Evolutionary conservation across 2,113 vertebrate genomes (phyloP).

Genomic region (Notarius quadriscutis): DNA sequence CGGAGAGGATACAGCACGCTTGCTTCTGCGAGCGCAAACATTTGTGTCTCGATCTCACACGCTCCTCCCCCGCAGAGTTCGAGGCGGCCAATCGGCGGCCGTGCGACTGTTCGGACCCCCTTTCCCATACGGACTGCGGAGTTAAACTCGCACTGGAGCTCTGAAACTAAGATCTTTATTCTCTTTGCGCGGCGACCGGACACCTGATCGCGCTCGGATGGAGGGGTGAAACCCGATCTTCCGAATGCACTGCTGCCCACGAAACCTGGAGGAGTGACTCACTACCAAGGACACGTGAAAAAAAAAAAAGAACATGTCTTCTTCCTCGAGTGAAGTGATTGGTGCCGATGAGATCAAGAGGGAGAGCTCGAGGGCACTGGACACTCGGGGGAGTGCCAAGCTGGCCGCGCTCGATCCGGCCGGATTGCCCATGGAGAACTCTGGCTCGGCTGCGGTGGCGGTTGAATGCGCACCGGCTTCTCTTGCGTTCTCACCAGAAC

Average conservation of each 20-base stretch:
- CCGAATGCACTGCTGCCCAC: slow-evolving; percentile 71
- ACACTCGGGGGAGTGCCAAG: slow-evolving; percentile 77
- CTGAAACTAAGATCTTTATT: slow-evolving; percentile 53
- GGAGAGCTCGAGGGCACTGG: slow-evolving; percentile 87
- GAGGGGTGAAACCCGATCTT: slow-evolving; percentile 96
- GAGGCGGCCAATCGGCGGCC: slow-evolving; percentile 54
- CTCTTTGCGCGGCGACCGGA: slow-evolving; percentile 78
- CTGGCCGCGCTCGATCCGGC: slow-evolving; percentile 78
- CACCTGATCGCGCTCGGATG: slow-evolving; percentile 92
- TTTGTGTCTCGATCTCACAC: slow-evolving; percentile 46
- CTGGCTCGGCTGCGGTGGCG: slow-evolving; percentile 13
- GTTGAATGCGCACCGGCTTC: slow-evolving; percentile 80
- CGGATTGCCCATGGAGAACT: slow-evolving; percentile 85
- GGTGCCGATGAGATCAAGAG: slow-evolving; percentile 92
- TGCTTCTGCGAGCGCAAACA: slow-evolving; percentile 51
- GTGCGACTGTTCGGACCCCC: slow-evolving; percentile 47
- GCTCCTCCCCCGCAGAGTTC: slow-evolving; percentile 49
- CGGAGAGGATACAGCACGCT: slow-evolving; percentile 25
- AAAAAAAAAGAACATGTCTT: slow-evolving; percentile 83
- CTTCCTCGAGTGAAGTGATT: slow-evolving; percentile 88
- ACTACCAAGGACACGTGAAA: slow-evolving; percentile 72
- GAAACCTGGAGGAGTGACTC: slow-evolving; percentile 86
- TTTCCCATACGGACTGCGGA: slow-evolving; percentile 50
- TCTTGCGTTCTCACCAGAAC: slow-evolving; percentile 95
- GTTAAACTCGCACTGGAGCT: slow-evolving; percentile 55